Percentiles rank a stretch among this genome's conserved stretches.
phyloP scores from a whole-genome alignment of 37 sponge, comb jelly and placozoan species.

The Mnemiopsis leidyi region DNA sequence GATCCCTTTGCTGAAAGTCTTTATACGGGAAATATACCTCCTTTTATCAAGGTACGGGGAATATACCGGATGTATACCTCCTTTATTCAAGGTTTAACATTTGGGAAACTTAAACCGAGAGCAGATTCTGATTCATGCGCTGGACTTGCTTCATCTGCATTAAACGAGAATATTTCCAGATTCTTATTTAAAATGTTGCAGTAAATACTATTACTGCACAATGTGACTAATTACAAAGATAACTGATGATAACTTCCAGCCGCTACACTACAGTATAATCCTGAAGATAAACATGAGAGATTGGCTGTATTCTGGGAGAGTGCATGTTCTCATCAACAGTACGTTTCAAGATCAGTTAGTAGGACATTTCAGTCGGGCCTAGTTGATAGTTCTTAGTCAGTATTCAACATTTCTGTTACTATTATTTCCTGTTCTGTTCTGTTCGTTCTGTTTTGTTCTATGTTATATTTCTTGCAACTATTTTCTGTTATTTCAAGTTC shows the following conservation, averaged over 20 bases:
- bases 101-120: too few relatives aligned
- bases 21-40: background rate
- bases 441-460: background rate
- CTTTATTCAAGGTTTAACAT: too few relatives aligned
- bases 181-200: background rate
- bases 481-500: too few relatives aligned
- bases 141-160: too few relatives aligned
- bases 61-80: too few relatives aligned
- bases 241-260: background rate
- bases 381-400: too few relatives aligned
- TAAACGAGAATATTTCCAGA: background rate
- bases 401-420: too few relatives aligned
- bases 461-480: background rate
- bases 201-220: background rate
- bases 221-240: too few relatives aligned
- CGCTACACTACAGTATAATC: conserved; percentile 8
- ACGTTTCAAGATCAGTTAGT: too few relatives aligned
- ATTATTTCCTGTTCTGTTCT: too few relatives aligned
- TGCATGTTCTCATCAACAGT: conserved; percentile 15
- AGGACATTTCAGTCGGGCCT: too few relatives aligned
- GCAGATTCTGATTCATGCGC: too few relatives aligned
- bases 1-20: background rate
- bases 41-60: background rate
- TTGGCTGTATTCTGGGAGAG: background rate
- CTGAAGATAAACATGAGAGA: background rate